Evolutionary conservation across 2,113 vertebrate species (phyloP).

Genomic region (Pontoporia blainvillei): DNA sequence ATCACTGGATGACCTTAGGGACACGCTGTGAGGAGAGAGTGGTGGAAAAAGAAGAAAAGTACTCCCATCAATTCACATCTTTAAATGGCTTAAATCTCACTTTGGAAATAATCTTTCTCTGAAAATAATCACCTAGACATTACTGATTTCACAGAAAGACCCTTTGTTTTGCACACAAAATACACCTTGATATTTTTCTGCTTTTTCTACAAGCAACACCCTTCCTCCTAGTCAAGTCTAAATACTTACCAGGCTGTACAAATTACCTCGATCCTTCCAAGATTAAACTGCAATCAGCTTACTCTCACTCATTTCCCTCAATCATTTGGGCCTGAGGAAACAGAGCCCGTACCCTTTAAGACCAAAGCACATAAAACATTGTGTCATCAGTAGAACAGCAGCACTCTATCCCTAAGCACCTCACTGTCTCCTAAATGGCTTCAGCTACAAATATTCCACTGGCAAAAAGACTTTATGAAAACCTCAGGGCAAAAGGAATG

Average conservation of each 20-base stretch:
- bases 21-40: neutral
- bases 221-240: conserved; percentile 26
- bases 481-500: conserved; percentile 57
- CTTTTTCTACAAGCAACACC: conserved; percentile 33
- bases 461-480: conserved; percentile 59
- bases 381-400: conserved; percentile 42
- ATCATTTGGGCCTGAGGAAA: conserved; percentile 26
- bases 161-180: conserved; percentile 28
- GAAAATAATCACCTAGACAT: conserved; percentile 8
- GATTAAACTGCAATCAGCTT: conserved; percentile 43
- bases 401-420: conserved; percentile 60
- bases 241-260: conserved; percentile 41
- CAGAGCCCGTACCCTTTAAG: conserved; percentile 20
- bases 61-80: neutral
- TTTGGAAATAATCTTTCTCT: conserved; percentile 29
- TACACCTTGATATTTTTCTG: conserved; percentile 1
- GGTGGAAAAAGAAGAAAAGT: neutral
- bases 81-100: conserved; percentile 7
- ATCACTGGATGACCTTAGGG: neutral
- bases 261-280: conserved; percentile 37
- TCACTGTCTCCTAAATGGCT: conserved; percentile 60
- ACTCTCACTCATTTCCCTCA: conserved; percentile 18
- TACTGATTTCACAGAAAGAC: conserved; percentile 9
- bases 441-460: conserved; percentile 52
- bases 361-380: conserved; percentile 31